Base-by-base conservation (phyloP, 2,797 vertebrate species). In the Neosilurus hyrtlii region DNA sequence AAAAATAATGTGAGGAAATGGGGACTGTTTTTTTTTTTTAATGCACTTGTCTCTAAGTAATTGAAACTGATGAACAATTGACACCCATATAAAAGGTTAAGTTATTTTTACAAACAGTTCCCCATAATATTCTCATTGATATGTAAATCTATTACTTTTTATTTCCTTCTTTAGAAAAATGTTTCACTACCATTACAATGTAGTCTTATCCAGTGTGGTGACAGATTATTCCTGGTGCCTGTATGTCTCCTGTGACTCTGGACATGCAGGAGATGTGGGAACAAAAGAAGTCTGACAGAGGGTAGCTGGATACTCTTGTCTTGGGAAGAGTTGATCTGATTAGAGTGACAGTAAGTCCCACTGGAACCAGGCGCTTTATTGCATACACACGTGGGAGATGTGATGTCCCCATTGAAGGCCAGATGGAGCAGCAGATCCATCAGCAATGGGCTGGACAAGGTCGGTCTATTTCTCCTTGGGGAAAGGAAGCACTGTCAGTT, bases 341-440 rank as follows among this genome's bases (percentile, higher is more conserved):
- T 49, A 79, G 56, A 82, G 43, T 87, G 83, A 84, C 70, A 86
- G 83, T 26, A 49, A 10, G 67, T 71, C 83, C 68, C 82, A 68
- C 35, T 59, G 82, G 80, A 82, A 43, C 43, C 30, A 72, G 59
- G 15, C 59, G 30, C 76, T 74, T 79, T 79, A 62, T 56, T 37
- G 71, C 54, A 74, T 59, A 65, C 76, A 74, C 79, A 85, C 49
- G 68, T 77, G 76, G 78, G 76, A 70, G 77, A 84, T 30, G 6
- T 68, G 56, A 61, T 75, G 18, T 76, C 81, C 77, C 66, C 54
- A 75, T 52, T 75, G 54, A 20, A 76, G 75, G 61, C 77, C 68
- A 63, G 78, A 88, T 86, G 83, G 62, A 68, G 66, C 74, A 73
- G 68, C 30, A 82, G 71, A 80, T 77, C 66, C 81, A 83, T 84